Base-by-base conservation (phyloP, 35 echinoderm and acorn worm genomes). In the Ophiothrix spiculata region DNA sequence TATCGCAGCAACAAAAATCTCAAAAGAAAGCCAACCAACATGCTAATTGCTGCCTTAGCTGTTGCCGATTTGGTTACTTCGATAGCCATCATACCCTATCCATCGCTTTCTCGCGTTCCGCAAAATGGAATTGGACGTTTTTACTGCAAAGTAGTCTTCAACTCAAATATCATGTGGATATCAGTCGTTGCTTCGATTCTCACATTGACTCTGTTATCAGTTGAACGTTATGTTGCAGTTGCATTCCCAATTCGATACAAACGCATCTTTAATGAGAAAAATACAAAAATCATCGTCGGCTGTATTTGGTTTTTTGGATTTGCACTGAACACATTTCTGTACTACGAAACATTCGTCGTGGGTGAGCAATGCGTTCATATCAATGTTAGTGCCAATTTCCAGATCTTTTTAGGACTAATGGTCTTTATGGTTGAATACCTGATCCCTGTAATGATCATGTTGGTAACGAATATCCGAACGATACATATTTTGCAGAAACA, bases 51-150 rank as follows among this genome's bases (percentile, higher is more conserved):
- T 31, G 77, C 86, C 1, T 64, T 96, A 33, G 93, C 86, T 1
- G 39, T 96, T 15, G 93, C 93, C 31, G 93, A 96, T 89, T 37
- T 96, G 0, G 29, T 88, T 31, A 92, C 93, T 33, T 92, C 93
- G 4, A 35, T 85, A 11, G 38, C 80, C 42, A 56, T 91, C 31
- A 46, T 86, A 3, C 93, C 93, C 1, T 32, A 81, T 31, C 93
- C 93, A 33, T 15, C 28, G 12, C 76, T 78, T 2, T 33, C 1
- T 1, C 23, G 37, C 39, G 77, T 92, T 32, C 81, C 86, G 0
- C 17, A 75, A 11, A 82, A 15, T 4, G 0, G 79, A 19, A 37
- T 75, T 14, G 93, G 76, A 0, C 46, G 78, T 1, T 79, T 85
- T 0, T 96, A 92, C 75, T 96, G 93, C 60, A 88, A 86, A 69